Evolutionary conservation across 2,113 vertebrate genomes (phyloP).

Genomic region (Pomatostomus ruficeps): DNA sequence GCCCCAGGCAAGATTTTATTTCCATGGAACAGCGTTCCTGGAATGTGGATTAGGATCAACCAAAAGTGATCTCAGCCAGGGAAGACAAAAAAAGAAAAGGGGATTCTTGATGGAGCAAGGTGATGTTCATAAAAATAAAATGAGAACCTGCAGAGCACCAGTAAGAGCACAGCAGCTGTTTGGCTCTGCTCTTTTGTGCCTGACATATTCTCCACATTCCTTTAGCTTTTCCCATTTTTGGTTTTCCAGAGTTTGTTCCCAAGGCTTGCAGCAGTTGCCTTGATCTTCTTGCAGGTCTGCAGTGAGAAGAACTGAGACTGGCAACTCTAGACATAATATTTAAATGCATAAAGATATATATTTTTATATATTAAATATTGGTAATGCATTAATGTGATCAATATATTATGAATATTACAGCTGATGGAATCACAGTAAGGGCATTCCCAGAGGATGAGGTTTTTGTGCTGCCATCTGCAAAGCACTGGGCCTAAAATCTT

Average conservation of each 20-base stretch:
- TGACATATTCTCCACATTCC: background rate
- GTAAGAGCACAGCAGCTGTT: background rate
- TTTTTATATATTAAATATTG: too few relatives aligned
- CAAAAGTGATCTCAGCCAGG: background rate
- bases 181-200: accelerated
- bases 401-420: too few relatives aligned
- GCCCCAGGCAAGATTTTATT: background rate
- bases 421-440: background rate
- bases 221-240: background rate
- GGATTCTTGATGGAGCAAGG: background rate
- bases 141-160: background rate
- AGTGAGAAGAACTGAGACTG: background rate
- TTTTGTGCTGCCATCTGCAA: background rate
- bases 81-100: background rate
- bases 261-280: background rate
- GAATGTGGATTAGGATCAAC: background rate
- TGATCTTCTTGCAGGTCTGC: background rate
- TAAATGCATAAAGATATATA: too few relatives aligned
- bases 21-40: background rate
- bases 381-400: too few relatives aligned
- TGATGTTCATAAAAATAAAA: background rate
- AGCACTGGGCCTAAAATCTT: background rate
- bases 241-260: background rate
- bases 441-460: background rate
- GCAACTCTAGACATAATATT: background rate